These are phyloP conservation scores for Galago senegalensis DNA, from an alignment of 2,797 vertebrate species.

Conservation along the genomic window DNA sequence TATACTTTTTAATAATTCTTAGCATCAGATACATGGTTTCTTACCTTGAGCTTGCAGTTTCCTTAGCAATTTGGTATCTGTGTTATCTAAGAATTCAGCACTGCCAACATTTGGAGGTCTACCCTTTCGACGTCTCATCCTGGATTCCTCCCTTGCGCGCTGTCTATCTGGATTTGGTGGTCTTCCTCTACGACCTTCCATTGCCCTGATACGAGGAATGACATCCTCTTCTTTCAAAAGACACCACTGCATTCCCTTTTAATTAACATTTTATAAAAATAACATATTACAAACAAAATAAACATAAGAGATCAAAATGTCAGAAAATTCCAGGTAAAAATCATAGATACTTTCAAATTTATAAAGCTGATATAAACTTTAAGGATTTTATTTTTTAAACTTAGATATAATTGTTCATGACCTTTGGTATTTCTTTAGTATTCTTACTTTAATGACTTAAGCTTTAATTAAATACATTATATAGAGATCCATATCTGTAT, in stretches of 20 bases:
- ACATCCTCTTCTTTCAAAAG: slow-evolving; percentile 95
- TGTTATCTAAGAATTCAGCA: slow-evolving; percentile 90
- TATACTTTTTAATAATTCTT: neutral
- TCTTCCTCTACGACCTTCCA: slow-evolving; percentile 95
- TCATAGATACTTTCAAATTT: slow-evolving; percentile 41
- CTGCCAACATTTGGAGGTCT: slow-evolving; percentile 91
- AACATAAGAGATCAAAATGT: slow-evolving; percentile 25
- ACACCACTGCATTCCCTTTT: slow-evolving; percentile 96
- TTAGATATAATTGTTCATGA: slow-evolving; percentile 45
- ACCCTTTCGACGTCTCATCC: slow-evolving; percentile 91
- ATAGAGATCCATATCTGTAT: neutral
- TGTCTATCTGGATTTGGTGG: slow-evolving; percentile 91
- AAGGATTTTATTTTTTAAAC: slow-evolving; percentile 41
- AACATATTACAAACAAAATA: slow-evolving; percentile 68
- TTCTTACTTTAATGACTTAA: slow-evolving; percentile 35
- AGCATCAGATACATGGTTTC: neutral
- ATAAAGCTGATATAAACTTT: slow-evolving; percentile 29
- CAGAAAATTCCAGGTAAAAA: slow-evolving; percentile 54
- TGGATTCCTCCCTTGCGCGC: slow-evolving; percentile 86
- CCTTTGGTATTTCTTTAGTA: slow-evolving; percentile 1
- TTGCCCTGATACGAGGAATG: slow-evolving; percentile 92
- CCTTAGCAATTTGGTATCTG: slow-evolving; percentile 94
- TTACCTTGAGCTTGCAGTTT: slow-evolving; percentile 97
- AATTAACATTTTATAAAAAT: slow-evolving; percentile 83
- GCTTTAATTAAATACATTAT: neutral